Evolutionary conservation across 2,888 invertebrate species (phyloP).

Genomic region (Callosobruchus maculatus): DNA sequence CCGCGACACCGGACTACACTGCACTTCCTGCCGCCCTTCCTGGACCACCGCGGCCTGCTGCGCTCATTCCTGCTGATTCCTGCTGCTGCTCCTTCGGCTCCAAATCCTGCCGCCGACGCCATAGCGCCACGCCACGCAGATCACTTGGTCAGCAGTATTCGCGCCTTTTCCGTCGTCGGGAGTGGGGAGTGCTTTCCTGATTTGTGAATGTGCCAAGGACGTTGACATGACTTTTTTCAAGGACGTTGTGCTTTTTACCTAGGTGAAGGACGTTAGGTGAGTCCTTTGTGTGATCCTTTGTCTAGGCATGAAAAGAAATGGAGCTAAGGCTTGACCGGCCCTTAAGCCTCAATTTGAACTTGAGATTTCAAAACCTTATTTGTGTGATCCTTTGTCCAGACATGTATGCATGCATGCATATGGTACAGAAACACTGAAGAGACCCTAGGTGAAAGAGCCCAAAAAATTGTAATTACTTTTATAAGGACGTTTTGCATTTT

Average conservation of each 20-base stretch:
- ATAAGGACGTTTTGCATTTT: too few species aligned
- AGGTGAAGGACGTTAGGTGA: background rate
- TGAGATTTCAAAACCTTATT: too few species aligned
- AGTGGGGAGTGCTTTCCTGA: background rate
- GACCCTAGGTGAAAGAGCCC: too few species aligned
- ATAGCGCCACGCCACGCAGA: background rate
- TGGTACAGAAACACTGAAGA: too few species aligned
- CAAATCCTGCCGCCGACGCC: background rate
- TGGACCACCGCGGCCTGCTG: slow-evolving; percentile 26
- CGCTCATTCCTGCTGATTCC: slow-evolving; percentile 24
- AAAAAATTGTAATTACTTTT: too few species aligned
- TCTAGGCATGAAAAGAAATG: background rate
- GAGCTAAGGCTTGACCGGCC: too few species aligned
- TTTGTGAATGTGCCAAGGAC: background rate
- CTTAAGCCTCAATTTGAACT: too few species aligned
- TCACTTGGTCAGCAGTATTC: background rate
- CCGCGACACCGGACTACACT: slow-evolving; percentile 47
- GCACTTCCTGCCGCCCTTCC: slow-evolving; percentile 47
- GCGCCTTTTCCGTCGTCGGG: background rate
- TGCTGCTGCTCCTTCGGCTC: background rate
- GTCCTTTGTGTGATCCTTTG: background rate
- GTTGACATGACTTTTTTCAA: background rate
- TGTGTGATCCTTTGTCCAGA: too few species aligned
- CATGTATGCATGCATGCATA: too few species aligned
- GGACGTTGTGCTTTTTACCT: background rate